A percentile compares a stretch with the other conserved stretches of the same genome.
Evolutionary conservation across 2,113 vertebrate genomes (phyloP).

Genomic region (Poecilia latipinna): DNA sequence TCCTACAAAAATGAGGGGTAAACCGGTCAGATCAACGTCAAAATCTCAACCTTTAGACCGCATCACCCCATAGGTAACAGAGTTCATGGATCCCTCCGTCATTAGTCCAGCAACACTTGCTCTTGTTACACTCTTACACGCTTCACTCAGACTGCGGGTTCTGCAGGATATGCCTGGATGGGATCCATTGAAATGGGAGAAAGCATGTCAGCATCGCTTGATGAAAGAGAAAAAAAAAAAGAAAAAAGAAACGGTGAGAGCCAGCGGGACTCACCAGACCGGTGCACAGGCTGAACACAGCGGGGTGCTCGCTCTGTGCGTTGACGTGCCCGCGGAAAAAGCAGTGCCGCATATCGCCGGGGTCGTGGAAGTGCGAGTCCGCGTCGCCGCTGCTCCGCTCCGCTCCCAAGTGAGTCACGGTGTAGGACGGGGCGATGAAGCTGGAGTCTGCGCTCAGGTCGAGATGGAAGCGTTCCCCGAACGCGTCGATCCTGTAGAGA

Average conservation of each 20-base stretch:
- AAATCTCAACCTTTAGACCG: neutral
- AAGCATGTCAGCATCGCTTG: conserved; percentile 25
- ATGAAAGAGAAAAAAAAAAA: conserved; percentile 5
- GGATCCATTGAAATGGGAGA: conserved; percentile 25
- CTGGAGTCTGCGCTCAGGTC: conserved; percentile 89
- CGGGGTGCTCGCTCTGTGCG: conserved; percentile 75
- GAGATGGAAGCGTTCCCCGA: conserved; percentile 90
- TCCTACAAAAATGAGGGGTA: too few species aligned
- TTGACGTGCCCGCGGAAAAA: conserved; percentile 96
- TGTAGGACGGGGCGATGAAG: conserved; percentile 87
- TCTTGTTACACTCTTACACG: conserved; percentile 46
- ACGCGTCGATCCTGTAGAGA: conserved; percentile 89
- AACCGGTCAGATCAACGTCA: neutral
- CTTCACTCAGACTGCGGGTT: conserved; percentile 29
- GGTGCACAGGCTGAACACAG: conserved; percentile 92
- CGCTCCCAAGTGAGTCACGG: conserved; percentile 84
- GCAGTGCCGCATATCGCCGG: conserved; percentile 87
- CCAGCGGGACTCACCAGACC: conserved; percentile 88
- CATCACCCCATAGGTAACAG: conserved; percentile 31
- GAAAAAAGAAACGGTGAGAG: too few species aligned
- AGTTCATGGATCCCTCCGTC: conserved; percentile 28
- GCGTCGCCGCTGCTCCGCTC: conserved; percentile 42
- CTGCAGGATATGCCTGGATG: conserved; percentile 23
- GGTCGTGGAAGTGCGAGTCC: conserved; percentile 28
- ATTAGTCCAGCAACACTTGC: conserved; percentile 44